phyloP scores from a whole-genome alignment of 2,797 vertebrate species.

The Poecilia velifera region DNA sequence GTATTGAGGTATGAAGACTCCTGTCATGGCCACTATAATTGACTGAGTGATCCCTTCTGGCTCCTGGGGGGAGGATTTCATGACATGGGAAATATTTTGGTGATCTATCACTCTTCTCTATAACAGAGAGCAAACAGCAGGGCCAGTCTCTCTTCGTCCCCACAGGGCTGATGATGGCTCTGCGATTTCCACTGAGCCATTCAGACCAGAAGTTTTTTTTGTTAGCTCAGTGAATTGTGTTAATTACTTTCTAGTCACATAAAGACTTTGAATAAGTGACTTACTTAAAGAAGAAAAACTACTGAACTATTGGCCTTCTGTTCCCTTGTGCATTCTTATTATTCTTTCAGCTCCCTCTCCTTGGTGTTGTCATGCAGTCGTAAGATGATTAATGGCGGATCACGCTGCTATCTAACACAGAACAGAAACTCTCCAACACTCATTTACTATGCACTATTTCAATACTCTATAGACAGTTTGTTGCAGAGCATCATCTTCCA shows the following conservation, averaged over 20 bases:
- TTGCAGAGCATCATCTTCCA: slow-evolving; percentile 2
- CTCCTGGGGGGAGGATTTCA: slow-evolving; percentile 38
- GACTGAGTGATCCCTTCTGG: slow-evolving; percentile 51
- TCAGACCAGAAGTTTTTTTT: slow-evolving; percentile 10
- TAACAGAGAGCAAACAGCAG: slow-evolving; percentile 33
- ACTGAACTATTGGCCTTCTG: slow-evolving; percentile 46
- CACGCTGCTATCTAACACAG: slow-evolving; percentile 40
- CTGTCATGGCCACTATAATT: slow-evolving; percentile 47
- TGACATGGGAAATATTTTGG: slow-evolving; percentile 57
- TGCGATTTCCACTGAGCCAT: background rate
- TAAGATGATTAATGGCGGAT: slow-evolving; percentile 68
- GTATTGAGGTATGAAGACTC: slow-evolving; percentile 22
- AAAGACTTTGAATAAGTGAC: slow-evolving; percentile 2
- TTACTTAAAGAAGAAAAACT: slow-evolving; percentile 5
- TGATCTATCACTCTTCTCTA: slow-evolving; percentile 37
- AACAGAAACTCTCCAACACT: slow-evolving; percentile 33
- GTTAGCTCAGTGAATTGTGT: background rate
- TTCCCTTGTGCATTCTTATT: slow-evolving; percentile 48
- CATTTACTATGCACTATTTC: slow-evolving; percentile 24
- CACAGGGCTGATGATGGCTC: background rate
- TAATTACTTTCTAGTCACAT: slow-evolving; percentile 10
- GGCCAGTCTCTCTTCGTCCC: slow-evolving; percentile 6
- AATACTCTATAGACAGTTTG: slow-evolving; percentile 17
- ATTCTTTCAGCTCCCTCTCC: slow-evolving; percentile 44
- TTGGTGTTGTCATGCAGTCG: slow-evolving; percentile 49